Evolutionary conservation across 2,113 vertebrate genomes (phyloP).

Genomic region (Sander lucioperca): DNA sequence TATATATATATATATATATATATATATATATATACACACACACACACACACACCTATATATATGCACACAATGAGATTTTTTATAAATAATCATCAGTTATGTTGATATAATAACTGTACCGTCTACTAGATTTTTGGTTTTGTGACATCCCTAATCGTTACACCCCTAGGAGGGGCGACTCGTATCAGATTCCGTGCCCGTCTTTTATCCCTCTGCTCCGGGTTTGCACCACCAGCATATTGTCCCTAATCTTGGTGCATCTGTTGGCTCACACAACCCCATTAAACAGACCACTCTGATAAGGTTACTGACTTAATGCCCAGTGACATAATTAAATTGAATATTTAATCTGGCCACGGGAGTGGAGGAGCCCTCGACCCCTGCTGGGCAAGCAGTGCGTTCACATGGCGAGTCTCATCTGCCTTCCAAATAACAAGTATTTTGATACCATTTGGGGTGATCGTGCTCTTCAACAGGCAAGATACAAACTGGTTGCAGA

Average conservation of each 20-base stretch:
- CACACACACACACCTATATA: too few species aligned
- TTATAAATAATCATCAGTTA: too few species aligned
- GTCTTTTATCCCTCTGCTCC: slow-evolving; percentile 37
- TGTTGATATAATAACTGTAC: too few species aligned
- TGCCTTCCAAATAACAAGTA: slow-evolving; percentile 26
- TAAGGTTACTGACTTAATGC: slow-evolving; percentile 75
- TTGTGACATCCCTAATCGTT: too few species aligned
- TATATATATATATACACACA: too few species aligned
- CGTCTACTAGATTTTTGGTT: too few species aligned
- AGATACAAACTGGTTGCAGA: slow-evolving; percentile 12
- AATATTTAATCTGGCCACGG: slow-evolving; percentile 74
- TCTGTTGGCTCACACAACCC: slow-evolving; percentile 62
- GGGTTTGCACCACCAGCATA: slow-evolving; percentile 53
- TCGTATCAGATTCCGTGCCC: slow-evolving; percentile 39
- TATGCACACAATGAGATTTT: too few species aligned
- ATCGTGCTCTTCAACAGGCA: background rate
- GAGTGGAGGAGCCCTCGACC: slow-evolving; percentile 40
- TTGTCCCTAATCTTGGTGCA: slow-evolving; percentile 63
- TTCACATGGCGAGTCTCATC: slow-evolving; percentile 12
- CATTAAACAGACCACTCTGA: slow-evolving; percentile 69
- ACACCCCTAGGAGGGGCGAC: background rate
- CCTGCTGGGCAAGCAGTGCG: slow-evolving; percentile 17
- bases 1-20: too few species aligned
- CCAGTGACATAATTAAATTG: slow-evolving; percentile 77
- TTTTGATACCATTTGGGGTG: slow-evolving; percentile 16